Evolutionary conservation across 1,140 invertebrate species (phyloP).

Genomic region (Pseudomyrmex cubaensis): DNA sequence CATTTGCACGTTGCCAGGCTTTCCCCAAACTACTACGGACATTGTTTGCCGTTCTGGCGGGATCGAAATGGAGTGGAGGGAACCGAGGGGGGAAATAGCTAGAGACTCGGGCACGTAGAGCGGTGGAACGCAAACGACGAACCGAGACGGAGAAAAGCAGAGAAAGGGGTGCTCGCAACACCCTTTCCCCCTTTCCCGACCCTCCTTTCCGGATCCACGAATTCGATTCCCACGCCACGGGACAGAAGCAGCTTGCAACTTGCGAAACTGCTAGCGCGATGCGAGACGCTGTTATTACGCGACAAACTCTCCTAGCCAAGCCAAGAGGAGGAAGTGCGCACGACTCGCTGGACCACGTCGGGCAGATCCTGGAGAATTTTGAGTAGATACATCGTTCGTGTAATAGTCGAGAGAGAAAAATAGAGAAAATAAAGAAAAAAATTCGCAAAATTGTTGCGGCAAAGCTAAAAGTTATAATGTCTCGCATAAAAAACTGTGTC

Average conservation of each 20-base stretch:
- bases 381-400: not conserved
- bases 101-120: conserved; percentile 17
- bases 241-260: conserved; percentile 53
- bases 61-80: conserved; percentile 7
- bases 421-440: not conserved
- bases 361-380: conserved; percentile 21
- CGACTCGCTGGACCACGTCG: conserved; percentile 40
- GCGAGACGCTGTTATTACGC: conserved; percentile 47
- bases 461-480: not conserved
- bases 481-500: not conserved
- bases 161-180: conserved; percentile 39
- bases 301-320: conserved; percentile 31
- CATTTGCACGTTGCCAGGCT: conserved; percentile 54
- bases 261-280: conserved; percentile 49
- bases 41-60: conserved; percentile 54
- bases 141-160: conserved; percentile 36
- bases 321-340: conserved; percentile 28
- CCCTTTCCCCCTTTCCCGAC: too few relatives aligned
- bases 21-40: conserved; percentile 57
- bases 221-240: conserved; percentile 44
- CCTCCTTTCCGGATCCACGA: conserved; percentile 29
- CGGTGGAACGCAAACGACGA: not conserved
- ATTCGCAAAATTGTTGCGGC: not conserved
- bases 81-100: not conserved
- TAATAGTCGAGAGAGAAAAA: not conserved